Percentiles rank a stretch among this genome's conserved stretches.
These are phyloP conservation scores for Ormyrus rosae DNA, from an alignment of 2,888 invertebrate genomes.

Conservation along the genomic window DNA sequence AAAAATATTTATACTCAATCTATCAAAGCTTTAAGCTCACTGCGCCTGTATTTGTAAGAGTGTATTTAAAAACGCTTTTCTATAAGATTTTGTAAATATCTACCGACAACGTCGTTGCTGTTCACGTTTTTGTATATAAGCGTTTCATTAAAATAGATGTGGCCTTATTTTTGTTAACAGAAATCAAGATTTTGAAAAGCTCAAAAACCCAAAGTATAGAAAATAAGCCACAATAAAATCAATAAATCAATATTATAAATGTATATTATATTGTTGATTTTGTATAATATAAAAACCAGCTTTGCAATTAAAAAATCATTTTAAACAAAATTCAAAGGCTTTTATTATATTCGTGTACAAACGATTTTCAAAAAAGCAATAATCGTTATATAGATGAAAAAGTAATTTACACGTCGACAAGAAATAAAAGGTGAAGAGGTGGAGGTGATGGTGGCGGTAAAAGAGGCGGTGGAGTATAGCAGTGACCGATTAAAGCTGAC, in stretches of 20 bases:
- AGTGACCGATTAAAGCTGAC: constrained; percentile 68
- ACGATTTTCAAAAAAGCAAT: background rate
- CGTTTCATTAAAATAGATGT: background rate
- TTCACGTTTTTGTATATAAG: constrained; percentile 40
- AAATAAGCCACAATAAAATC: background rate
- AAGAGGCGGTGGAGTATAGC: constrained; percentile 15
- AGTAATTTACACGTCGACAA: constrained; percentile 37
- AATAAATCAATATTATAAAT: background rate
- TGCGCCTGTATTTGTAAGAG: constrained; percentile 5
- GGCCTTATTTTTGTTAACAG: constrained; percentile 36
- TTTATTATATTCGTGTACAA: no score
- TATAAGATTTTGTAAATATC: constrained; percentile 42
- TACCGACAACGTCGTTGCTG: background rate
- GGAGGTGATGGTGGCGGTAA: constrained; percentile 4
- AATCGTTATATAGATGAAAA: constrained; percentile 48
- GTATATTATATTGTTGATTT: constrained; percentile 40
- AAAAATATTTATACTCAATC: constrained; percentile 7
- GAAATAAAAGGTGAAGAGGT: constrained; percentile 11
- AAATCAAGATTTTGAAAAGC: background rate
- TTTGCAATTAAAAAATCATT: constrained; percentile 32
- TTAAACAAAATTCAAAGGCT: background rate
- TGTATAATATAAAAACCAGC: constrained; percentile 35
- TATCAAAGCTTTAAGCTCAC: constrained; percentile 28
- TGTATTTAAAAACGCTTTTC: constrained; percentile 23
- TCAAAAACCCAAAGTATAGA: constrained; percentile 4